Percentiles rank a stretch among this genome's conserved stretches.
Evolutionary conservation across 2,888 invertebrate species (phyloP).

Genomic region (Drosophila pullipes): DNA sequence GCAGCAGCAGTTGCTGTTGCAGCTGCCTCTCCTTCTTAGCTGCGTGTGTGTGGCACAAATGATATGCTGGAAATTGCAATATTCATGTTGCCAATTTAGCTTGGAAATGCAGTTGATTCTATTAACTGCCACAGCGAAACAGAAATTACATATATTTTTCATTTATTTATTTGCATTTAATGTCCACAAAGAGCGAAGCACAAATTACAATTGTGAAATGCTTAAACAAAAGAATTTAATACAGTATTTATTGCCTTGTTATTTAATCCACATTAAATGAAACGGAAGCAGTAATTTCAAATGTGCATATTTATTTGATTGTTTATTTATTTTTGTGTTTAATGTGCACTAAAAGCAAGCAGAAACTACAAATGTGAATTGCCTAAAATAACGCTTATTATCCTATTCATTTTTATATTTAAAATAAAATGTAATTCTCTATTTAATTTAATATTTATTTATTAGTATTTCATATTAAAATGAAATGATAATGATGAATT

Average conservation of each 20-base stretch:
- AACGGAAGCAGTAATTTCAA: not conserved
- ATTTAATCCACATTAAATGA: not conserved
- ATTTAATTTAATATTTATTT: not conserved
- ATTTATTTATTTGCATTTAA: not conserved
- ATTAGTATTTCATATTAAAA: not conserved
- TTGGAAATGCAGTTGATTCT: conserved; percentile 19
- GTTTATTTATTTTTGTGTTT: not conserved
- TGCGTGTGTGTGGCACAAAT: conserved; percentile 2
- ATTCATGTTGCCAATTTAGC: conserved; percentile 41
- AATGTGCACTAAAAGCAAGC: not conserved
- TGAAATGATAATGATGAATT: not conserved
- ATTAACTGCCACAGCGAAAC: conserved; percentile 3
- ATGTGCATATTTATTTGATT: not conserved
- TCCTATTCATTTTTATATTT: not conserved
- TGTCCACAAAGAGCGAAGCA: not conserved
- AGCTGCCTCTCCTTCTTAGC: not conserved
- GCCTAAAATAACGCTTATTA: not conserved
- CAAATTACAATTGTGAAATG: not conserved
- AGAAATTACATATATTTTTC: not conserved
- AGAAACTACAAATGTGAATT: not conserved
- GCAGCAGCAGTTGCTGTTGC: conserved; percentile 15
- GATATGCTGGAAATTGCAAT: conserved; percentile 39
- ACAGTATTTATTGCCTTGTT: not conserved
- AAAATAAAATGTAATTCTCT: not conserved
- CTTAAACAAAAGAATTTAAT: not conserved